Percentiles rank a stretch among this genome's conserved stretches.
These are phyloP conservation scores for Bettongia penicillata DNA, from an alignment of 2,113 vertebrate species.

Conservation along the genomic window DNA sequence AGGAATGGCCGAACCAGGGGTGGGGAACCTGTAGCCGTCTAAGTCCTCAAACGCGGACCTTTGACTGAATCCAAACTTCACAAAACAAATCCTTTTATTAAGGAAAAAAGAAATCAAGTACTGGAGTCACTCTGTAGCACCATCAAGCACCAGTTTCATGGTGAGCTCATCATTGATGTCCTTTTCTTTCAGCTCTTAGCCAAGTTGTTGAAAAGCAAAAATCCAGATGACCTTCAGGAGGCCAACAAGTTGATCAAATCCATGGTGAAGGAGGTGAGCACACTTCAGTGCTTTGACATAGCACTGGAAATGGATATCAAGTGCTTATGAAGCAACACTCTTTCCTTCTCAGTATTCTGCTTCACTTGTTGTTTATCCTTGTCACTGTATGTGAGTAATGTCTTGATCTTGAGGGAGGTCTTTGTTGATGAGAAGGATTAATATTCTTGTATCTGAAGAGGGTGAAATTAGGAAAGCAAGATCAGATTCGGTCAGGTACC, in stretches of 20 bases:
- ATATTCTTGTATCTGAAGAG: background rate
- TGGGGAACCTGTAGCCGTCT: too few relatives aligned
- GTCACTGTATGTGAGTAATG: background rate
- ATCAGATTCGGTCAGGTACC: background rate
- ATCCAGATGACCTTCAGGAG: conserved; percentile 95
- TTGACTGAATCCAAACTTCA: too few relatives aligned
- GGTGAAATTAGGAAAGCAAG: background rate
- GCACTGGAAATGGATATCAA: background rate
- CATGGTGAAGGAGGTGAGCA: conserved; percentile 97
- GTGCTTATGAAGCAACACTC: background rate
- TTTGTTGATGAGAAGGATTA: background rate
- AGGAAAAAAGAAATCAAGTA: background rate
- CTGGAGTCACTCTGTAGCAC: background rate
- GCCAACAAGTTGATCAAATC: conserved; percentile 97
- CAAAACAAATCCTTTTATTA: too few relatives aligned
- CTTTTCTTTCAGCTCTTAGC: conserved; percentile 88
- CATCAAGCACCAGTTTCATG: accelerated
- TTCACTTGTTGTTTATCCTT: background rate
- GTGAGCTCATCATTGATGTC: background rate
- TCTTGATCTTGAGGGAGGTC: background rate
- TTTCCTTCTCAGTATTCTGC: background rate
- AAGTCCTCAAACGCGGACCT: too few relatives aligned
- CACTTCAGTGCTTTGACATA: background rate
- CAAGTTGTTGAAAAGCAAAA: conserved; percentile 96
- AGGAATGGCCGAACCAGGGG: background rate